These are phyloP conservation scores for Propsilocerus akamusi DNA, from an alignment of 1,140 invertebrate genomes.

Conservation along the genomic window DNA sequence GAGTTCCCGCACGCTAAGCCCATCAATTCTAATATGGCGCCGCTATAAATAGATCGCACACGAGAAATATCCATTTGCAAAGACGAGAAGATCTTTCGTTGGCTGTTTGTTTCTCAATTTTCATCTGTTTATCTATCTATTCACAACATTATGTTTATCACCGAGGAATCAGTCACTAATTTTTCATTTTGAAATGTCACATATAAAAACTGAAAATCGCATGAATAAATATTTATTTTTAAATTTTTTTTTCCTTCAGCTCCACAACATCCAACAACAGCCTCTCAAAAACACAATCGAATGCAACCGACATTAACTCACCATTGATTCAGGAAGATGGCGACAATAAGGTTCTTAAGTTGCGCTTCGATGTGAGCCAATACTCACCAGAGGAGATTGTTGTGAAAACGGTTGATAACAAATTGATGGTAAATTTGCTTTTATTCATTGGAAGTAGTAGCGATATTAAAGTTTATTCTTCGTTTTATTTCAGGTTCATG, in stretches of 20 bases:
- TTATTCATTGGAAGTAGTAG: not conserved
- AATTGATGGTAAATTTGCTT: conserved; percentile 59
- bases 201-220: not conserved
- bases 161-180: not conserved
- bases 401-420: conserved; percentile 91
- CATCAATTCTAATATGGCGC: not conserved
- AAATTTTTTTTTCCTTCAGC: conserved; percentile 23
- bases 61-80: not conserved
- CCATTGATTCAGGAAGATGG: conserved; percentile 80
- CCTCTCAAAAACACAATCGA: conserved; percentile 14
- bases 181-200: not conserved
- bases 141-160: not conserved
- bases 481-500: conserved; percentile 54
- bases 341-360: conserved; percentile 72
- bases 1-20: not conserved
- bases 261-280: conserved; percentile 35
- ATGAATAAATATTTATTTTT: too few relatives aligned
- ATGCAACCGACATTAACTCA: conserved; percentile 56
- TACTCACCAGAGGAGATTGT: conserved; percentile 91
- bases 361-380: conserved; percentile 86
- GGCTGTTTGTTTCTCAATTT: not conserved
- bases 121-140: too few relatives aligned
- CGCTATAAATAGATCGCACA: not conserved
- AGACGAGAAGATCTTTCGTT: not conserved
- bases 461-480: not conserved